These are phyloP conservation scores for Limnephilus rhombicus DNA, from an alignment of 2,888 invertebrate genomes.

Conservation along the genomic window DNA sequence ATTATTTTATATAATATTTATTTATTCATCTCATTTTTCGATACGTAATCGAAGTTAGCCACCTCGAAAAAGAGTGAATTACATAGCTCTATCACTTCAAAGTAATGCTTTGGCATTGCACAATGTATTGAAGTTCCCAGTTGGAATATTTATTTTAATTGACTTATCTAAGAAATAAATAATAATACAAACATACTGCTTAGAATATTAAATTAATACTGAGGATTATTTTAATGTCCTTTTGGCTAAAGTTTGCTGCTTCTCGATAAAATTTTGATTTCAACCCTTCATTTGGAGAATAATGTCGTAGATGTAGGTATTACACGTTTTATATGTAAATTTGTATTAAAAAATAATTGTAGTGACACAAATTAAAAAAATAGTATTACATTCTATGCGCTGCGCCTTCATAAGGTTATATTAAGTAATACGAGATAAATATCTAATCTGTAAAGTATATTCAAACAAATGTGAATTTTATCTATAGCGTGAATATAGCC, in stretches of 20 bases:
- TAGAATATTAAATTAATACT: slow-evolving; percentile 45
- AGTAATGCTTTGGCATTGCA: slow-evolving; percentile 8
- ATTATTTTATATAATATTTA: not conserved
- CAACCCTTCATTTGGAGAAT: not conserved
- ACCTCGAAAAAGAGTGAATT: slow-evolving; percentile 4
- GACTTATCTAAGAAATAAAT: slow-evolving; percentile 7
- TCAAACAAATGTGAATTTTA: slow-evolving; percentile 13
- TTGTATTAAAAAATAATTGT: not conserved
- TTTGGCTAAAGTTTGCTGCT: not conserved
- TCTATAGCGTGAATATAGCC: slow-evolving; percentile 51
- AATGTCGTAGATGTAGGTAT: not conserved
- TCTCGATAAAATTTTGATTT: slow-evolving; percentile 11
- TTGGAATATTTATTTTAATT: not conserved
- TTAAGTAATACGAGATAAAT: not conserved
- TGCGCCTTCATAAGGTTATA: not conserved
- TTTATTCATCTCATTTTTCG: not conserved
- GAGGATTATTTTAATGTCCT: not conserved
- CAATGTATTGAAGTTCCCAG: not conserved
- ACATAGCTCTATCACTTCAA: not conserved
- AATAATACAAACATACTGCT: slow-evolving; percentile 15
- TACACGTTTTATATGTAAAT: not conserved
- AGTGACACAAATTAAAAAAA: not conserved
- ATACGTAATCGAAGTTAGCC: slow-evolving; percentile 1
- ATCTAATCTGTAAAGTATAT: not conserved
- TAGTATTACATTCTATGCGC: slow-evolving; percentile 16